Evolutionary conservation across 2,888 invertebrate genomes (phyloP), one percentile per base, ranked within the genome.

Genomic region (Ophonus ardosiacus): DNA sequence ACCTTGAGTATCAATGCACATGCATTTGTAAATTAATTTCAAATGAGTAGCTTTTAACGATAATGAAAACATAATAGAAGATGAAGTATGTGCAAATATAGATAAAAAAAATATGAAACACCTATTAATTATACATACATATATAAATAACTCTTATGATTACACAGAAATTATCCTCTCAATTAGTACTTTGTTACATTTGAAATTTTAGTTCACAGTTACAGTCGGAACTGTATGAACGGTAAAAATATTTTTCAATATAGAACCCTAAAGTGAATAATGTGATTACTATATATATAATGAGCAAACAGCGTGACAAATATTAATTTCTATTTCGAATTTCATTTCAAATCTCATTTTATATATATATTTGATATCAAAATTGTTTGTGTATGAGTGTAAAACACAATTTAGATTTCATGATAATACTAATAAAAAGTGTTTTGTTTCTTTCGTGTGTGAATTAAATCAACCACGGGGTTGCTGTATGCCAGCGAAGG

Each of bases 401-500:
- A 13, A 51, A 51, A 51, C 43, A 51, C 13, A 51, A 51, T 51
- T 51, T 51, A 51, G 43, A 51, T 51, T 10, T 51, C 13, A 51
- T 51, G 43, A 51, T 51, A 51, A 51, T 51, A 51, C 6, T 13
- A 51, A 51, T 13, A 51, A 51, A 51, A 51, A 51, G 13, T 8
- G 8, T 8, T 51, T 51, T 51, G 10, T 51, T 59, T 59, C 59
- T 59, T 18, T 59, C 18, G 63, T 63, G 5, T 21, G 78, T 78
- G 78, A 63, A 63, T 63, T 63, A 80, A 59, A 38, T 61, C 56
- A 15, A 15, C 31, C 61, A 56, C 40, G 68, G 68, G 68, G 68
- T 15, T 40, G 68, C 68, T 71, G 31, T 71, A 38, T 71, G 68
- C 10, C 24, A 15, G 17, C 21, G 71, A 82, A 82, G 82, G 82